A percentile compares a stretch with the other conserved stretches of the same genome.
Conservation (phyloP, 2,797 vertebrate genomes). For the Balearica regulorum region DNA sequence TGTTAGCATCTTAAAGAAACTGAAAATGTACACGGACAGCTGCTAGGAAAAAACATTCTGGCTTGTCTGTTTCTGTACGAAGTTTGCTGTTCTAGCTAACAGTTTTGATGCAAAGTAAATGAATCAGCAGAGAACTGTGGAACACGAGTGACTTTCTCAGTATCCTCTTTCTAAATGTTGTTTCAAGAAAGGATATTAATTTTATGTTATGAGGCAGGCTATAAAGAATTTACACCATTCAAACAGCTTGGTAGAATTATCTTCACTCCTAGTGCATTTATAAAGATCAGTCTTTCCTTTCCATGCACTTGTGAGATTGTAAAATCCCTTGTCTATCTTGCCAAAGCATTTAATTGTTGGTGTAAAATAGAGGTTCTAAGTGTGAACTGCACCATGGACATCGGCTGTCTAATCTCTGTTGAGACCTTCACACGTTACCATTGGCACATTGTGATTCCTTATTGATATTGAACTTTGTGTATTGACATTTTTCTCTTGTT, state of each 20-base stretch:
- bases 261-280: background rate
- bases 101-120: background rate
- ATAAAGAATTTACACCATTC: background rate
- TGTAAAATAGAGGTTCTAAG: background rate
- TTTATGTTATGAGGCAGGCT: background rate
- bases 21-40: background rate
- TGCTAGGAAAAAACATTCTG: background rate
- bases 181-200: background rate
- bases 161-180: background rate
- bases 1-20: background rate
- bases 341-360: background rate
- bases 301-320: background rate
- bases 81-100: background rate
- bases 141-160: background rate
- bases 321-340: background rate
- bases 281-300: background rate
- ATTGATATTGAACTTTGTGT: accelerated
- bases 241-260: background rate
- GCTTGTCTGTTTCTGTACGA: background rate
- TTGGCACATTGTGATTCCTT: accelerated
- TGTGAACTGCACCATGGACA: accelerated
- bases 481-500: background rate
- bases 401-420: background rate
- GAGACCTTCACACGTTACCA: accelerated
- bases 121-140: background rate